These are phyloP conservation scores for Phymorhynchus buccinoides DNA, from an alignment of 1,140 invertebrate species.

Conservation along the genomic window DNA sequence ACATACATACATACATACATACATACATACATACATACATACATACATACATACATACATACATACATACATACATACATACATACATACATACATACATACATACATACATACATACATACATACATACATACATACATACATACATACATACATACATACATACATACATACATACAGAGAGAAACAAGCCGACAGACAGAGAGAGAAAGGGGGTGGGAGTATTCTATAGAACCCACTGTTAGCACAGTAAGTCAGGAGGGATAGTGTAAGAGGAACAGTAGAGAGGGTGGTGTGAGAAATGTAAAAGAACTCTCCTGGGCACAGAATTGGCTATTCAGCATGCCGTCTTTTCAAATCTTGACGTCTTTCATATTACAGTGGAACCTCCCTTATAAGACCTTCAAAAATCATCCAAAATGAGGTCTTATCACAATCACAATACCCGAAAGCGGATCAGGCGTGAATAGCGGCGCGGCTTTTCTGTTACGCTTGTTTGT, in stretches of 20 bases:
- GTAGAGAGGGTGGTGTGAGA: neutral
- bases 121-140: neutral
- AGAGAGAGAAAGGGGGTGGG: neutral
- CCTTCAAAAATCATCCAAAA: too few species aligned
- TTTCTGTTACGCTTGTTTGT: neutral
- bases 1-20: too few species aligned
- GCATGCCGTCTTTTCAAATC: neutral
- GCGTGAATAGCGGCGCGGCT: neutral
- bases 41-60: neutral
- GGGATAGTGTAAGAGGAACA: neutral
- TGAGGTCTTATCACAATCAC: neutral
- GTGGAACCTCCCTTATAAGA: too few species aligned
- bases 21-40: neutral
- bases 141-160: neutral
- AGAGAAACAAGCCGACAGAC: too few species aligned
- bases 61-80: neutral
- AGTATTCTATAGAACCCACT: neutral
- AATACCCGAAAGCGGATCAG: neutral
- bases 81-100: neutral
- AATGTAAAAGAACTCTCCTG: neutral
- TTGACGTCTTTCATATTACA: neutral
- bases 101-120: neutral
- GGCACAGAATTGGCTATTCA: neutral
- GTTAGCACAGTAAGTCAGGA: neutral
- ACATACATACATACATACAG: too few species aligned